Evolutionary conservation across 2,113 vertebrate species (phyloP).

Genomic region (Camelus dromedarius): DNA sequence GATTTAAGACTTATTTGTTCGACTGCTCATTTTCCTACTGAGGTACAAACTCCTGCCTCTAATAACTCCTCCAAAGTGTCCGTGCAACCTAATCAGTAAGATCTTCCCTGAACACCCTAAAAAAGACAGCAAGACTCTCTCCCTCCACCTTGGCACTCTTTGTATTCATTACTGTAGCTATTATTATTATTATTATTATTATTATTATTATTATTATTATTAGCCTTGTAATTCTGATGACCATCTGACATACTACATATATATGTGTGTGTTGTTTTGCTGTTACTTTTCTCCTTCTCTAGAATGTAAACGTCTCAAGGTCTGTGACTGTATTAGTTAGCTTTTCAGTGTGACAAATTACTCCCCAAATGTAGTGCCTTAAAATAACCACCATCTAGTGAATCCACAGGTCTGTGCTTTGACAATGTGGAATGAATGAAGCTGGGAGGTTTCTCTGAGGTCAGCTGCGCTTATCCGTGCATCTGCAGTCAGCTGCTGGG

Average conservation of each 20-base stretch:
- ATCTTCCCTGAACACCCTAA: neutral
- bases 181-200: no score
- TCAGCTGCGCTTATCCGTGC: neutral
- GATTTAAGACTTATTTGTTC: neutral
- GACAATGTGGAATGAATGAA: neutral
- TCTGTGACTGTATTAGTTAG: neutral
- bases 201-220: no score
- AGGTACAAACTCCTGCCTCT: neutral
- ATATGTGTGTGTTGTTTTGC: neutral
- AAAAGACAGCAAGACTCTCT: neutral
- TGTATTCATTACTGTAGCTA: neutral
- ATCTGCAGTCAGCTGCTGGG: neutral
- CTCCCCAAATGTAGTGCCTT: neutral
- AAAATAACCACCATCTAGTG: neutral
- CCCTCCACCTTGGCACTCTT: neutral
- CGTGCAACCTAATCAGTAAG: neutral
- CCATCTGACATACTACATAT: neutral
- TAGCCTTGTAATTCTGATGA: neutral
- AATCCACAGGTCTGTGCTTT: neutral
- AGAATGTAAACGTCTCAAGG: neutral
- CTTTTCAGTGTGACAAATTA: conserved; percentile 23
- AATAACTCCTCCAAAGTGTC: neutral
- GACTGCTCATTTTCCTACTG: neutral
- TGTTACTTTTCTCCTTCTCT: neutral
- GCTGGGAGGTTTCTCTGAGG: neutral